Evolutionary conservation across 1,140 invertebrate species (phyloP).

Genomic region (Neodiprion pinetum): DNA sequence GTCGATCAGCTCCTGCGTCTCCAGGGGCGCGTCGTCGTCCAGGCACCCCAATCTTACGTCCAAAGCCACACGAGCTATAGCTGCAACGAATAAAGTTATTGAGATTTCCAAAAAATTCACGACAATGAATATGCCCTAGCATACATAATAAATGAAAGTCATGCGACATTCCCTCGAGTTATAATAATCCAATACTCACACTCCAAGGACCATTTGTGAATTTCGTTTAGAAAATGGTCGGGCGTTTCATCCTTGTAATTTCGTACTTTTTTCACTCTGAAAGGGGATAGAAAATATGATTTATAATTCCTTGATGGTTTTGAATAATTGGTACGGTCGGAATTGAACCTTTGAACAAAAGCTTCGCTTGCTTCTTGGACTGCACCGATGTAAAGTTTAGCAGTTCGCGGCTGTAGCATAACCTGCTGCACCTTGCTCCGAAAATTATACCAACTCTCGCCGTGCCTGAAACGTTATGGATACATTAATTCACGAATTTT

Average conservation of each 20-base stretch:
- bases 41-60: slow-evolving; percentile 82
- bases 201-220: slow-evolving; percentile 89
- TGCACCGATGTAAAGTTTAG: slow-evolving; percentile 74
- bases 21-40: slow-evolving; percentile 66
- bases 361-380: slow-evolving; percentile 77
- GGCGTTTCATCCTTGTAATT: slow-evolving; percentile 74
- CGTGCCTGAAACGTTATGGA: slow-evolving; percentile 69
- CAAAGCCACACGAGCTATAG: slow-evolving; percentile 80
- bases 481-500: slow-evolving; percentile 18
- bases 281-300: slow-evolving; percentile 36
- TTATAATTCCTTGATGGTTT: no score
- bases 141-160: slow-evolving; percentile 1
- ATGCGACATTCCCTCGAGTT: neutral
- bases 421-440: slow-evolving; percentile 83
- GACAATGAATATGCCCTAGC: neutral
- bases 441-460: slow-evolving; percentile 82
- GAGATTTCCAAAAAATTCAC: neutral
- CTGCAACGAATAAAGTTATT: slow-evolving; percentile 60
- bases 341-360: slow-evolving; percentile 71
- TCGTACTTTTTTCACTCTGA: slow-evolving; percentile 73
- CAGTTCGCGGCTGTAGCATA: slow-evolving; percentile 79
- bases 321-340: neutral
- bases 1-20: slow-evolving; percentile 77
- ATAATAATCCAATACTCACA: slow-evolving; percentile 67
- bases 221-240: slow-evolving; percentile 78